These are phyloP conservation scores for Tetramorium bicarinatum DNA, from an alignment of 2,888 invertebrate genomes.

Conservation along the genomic window DNA sequence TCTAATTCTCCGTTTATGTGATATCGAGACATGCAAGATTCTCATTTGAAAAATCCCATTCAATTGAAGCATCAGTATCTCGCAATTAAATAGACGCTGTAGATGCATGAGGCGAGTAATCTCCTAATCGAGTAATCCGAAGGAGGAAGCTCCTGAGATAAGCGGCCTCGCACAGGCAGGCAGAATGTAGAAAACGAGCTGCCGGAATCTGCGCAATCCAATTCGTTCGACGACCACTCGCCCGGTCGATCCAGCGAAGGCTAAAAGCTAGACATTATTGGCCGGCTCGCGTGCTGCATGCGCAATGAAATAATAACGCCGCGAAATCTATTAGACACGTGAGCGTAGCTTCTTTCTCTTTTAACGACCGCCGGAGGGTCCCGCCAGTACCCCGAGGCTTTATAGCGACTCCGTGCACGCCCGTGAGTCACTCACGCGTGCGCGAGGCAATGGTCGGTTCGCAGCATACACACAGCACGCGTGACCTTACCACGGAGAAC, in stretches of 20 bases:
- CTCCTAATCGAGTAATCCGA: constrained; percentile 26
- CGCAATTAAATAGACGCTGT: neutral
- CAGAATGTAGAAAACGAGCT: constrained; percentile 63
- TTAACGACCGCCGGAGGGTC: constrained; percentile 64
- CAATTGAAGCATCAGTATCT: neutral
- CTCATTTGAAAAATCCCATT: neutral
- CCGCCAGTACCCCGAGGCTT: constrained; percentile 41
- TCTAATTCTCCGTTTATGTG: neutral
- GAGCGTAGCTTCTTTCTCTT: constrained; percentile 68
- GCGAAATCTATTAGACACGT: constrained; percentile 82
- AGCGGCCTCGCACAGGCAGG: neutral
- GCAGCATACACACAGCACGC: constrained; percentile 52
- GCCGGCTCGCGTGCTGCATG: constrained; percentile 79
- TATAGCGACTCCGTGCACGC: constrained; percentile 48
- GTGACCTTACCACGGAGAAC: constrained; percentile 51
- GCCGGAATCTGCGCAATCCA: constrained; percentile 75
- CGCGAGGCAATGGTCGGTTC: constrained; percentile 34
- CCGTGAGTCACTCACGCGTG: constrained; percentile 51
- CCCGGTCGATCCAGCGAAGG: constrained; percentile 56
- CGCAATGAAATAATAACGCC: constrained; percentile 82
- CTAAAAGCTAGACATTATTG: constrained; percentile 57
- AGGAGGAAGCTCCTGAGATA: neutral
- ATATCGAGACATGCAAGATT: neutral
- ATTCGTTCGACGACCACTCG: constrained; percentile 73
- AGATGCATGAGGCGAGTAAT: constrained; percentile 35